Evolutionary conservation across 2,888 invertebrate genomes (phyloP), one percentile per base, ranked within the genome.

Genomic region (Elegia similella): DNA sequence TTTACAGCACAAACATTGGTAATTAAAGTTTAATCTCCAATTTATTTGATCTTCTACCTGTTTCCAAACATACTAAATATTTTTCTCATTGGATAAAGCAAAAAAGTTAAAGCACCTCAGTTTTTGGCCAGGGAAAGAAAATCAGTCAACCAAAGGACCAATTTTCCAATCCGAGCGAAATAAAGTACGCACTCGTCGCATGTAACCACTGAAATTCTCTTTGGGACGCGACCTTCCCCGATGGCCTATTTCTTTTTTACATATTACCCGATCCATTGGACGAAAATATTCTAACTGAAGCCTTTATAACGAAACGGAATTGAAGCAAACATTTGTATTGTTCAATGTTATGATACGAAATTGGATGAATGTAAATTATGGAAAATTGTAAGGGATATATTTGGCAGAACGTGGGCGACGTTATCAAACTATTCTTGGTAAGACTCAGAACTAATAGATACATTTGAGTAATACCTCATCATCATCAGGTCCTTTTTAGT

Each of bases 141-240:
- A 44, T 16, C 7, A 8, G 16, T 44, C 44, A 44, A 10, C 16
- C 44, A 44, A 38, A 44, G 44, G 16, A 17, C 17, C 44, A 16
- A 44, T 44, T 44, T 44, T 44, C 44, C 44, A 17, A 44, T 17
- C 44, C 44, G 8, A 44, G 16, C 17, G 44, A 17, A 16, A 44
- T 44, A 16, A 44, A 44, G 44, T 44, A 16, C 44, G 44, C 17
- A 16, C 17, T 17, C 44, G 17, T 44, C 38, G 38, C 38, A 38
- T 38, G 38, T 12, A 44, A 44, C 44, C 44, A 44, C 44, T 16
- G 44, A 44, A 38, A 38, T 38, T 44, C 44, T 44, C 44, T 44
- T 44, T 44, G 16, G 44, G 16, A 16, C 44, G 16, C 44, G 16
- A 44, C 44, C 44, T 44, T 44, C 44, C n/a, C n/a, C 38, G n/a